Evolutionary conservation across 2,888 invertebrate genomes (phyloP), one percentile per base, ranked within the genome.

Genomic region (Dusona sp.): DNA sequence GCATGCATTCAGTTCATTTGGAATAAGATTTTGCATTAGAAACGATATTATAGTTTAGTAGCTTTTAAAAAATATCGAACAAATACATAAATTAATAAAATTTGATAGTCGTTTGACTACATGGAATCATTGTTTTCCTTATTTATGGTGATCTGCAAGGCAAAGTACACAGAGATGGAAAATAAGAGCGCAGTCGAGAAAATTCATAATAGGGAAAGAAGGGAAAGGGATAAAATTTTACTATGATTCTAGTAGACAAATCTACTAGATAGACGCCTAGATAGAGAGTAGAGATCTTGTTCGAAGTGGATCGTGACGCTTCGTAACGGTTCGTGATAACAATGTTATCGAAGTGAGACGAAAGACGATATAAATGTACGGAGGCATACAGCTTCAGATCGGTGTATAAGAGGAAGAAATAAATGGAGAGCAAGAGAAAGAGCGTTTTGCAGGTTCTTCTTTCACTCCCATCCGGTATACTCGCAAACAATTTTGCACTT

Each of bases 281-380:
- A 83, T 83, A 29, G 83, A 83, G 83, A 83, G 83, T 67, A 22
- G 72, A 83, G 83, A 83, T 83, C 78, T 83, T 78, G 73, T 57
- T 78, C 42, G 54, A 70, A 73, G 78, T 73, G 51, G 73, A 78
- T 72, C 83, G 83, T 83, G 83, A 83, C 78, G 78, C 64, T 67
- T 83, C 65, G 70, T 79, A 79, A 79, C 79, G 83, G 83, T 79
- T 84, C n/a, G 73, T 61, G 83, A 84, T 84, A 79, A 79, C 72
- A 84, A 84, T 74, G 79, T 84, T 84, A 79, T 79, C 83, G 73
- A 67, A 57, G 67, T 74, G 45, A 74, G 67, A 74, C 73, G 48
- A 70, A 48, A 67, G 36, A 79, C 51, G n/a, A 72, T 48, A 79
- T 57, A 33, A 22, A 78, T 38, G 78, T 78, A 78, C 16, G 57